A percentile compares a stretch with the other conserved stretches of the same genome.
Evolutionary conservation across 2,888 invertebrate genomes (phyloP).

Genomic region (Rotaria sp.): DNA sequence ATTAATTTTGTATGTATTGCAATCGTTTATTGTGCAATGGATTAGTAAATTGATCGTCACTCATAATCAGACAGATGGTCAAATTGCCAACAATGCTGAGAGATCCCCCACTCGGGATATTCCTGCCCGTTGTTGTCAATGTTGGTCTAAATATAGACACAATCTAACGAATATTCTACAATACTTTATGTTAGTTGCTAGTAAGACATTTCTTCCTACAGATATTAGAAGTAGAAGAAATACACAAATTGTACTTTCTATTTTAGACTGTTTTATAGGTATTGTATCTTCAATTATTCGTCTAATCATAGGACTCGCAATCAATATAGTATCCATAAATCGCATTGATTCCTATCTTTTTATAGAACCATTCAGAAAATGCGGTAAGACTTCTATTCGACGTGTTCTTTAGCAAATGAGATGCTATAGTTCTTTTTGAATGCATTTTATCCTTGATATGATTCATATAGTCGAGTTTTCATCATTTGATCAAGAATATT

Average conservation of each 20-base stretch:
- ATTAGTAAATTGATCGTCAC: not conserved
- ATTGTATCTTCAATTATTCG: not conserved
- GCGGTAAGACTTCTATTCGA: not conserved
- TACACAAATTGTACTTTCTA: not conserved
- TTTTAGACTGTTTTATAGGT: not conserved
- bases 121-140: not conserved
- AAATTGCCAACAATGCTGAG: too few relatives aligned
- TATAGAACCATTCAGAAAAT: not conserved
- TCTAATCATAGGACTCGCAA: not conserved
- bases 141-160: too few relatives aligned
- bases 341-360: not conserved
- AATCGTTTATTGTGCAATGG: not conserved
- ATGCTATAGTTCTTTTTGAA: too few relatives aligned
- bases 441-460: too few relatives aligned
- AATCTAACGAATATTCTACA: not conserved
- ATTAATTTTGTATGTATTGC: not conserved
- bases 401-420: too few relatives aligned
- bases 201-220: not conserved
- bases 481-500: too few relatives aligned
- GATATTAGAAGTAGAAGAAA: not conserved
- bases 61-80: not conserved
- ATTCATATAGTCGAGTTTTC: too few relatives aligned
- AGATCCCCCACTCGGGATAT: too few relatives aligned
- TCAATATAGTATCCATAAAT: not conserved
- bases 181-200: not conserved